Percentiles rank a stretch among this genome's conserved stretches.
These are phyloP conservation scores for Octopus bimaculoides DNA, from an alignment of 1,140 invertebrate genomes.

Conservation along the genomic window DNA sequence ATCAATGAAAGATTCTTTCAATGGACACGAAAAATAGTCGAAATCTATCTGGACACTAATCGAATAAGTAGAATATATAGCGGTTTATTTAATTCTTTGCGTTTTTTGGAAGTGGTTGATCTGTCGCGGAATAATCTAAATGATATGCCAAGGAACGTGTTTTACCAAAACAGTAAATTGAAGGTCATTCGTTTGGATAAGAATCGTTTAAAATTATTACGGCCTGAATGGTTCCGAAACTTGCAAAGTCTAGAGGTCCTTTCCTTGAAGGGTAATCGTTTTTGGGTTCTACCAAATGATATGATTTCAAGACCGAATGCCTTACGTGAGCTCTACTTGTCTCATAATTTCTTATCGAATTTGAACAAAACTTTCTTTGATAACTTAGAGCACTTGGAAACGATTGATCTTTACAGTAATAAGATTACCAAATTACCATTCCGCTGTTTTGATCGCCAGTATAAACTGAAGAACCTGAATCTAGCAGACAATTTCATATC, in stretches of 20 bases:
- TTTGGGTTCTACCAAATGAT: conserved; percentile 18
- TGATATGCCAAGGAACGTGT: conserved; percentile 21
- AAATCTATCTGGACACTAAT: conserved; percentile 25
- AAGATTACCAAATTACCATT: conserved; percentile 21
- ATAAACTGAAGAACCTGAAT: conserved; percentile 19
- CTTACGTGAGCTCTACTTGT: conserved; percentile 15
- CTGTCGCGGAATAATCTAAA: conserved; percentile 28
- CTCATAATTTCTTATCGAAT: conserved; percentile 20
- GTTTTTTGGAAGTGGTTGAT: conserved; percentile 22
- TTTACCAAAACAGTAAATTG: conserved; percentile 19
- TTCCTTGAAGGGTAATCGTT: conserved; percentile 21
- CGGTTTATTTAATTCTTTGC: conserved; percentile 12
- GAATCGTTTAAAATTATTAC: conserved; percentile 22
- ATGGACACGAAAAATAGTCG: conserved; percentile 13
- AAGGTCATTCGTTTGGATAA: conserved; percentile 22
- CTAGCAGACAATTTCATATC: conserved; percentile 23
- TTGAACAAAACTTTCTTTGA: conserved; percentile 20
- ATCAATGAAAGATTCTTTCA: conserved; percentile 20
- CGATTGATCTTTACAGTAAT: conserved; percentile 24
- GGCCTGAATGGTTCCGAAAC: conserved; percentile 25
- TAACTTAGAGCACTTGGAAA: conserved; percentile 21
- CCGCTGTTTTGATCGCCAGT: conserved; percentile 20
- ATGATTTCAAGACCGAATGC: conserved; percentile 19
- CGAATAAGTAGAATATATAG: conserved; percentile 14
- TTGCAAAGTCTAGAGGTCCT: conserved; percentile 19